phyloP scores from a whole-genome alignment of 2,113 vertebrate species.

The Leptocoma aspasia region DNA sequence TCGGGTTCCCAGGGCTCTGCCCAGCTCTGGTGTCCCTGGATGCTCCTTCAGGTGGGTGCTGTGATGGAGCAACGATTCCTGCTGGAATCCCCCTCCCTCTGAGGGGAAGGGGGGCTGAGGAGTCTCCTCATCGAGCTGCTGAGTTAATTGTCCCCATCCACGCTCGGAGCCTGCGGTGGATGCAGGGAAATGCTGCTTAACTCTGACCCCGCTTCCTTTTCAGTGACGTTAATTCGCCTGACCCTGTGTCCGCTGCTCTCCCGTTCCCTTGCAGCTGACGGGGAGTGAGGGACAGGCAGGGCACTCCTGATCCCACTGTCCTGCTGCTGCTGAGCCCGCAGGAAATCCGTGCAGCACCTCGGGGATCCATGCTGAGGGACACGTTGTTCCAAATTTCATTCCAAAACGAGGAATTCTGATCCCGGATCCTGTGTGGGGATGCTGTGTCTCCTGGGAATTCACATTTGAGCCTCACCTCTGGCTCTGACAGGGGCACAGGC shows the following conservation, averaged over 20 bases:
- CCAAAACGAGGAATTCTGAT: background rate
- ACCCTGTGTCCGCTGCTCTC: background rate
- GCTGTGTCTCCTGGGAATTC: background rate
- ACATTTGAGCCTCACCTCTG: background rate
- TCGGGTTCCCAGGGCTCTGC: background rate
- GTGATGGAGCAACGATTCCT: background rate
- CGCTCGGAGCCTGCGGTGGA: background rate
- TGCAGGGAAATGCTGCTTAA: background rate
- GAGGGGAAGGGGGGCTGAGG: background rate
- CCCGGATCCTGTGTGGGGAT: accelerated
- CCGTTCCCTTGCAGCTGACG: background rate
- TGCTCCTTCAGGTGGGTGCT: background rate
- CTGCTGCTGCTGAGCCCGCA: accelerated
- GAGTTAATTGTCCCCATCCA: background rate
- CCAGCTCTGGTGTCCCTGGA: accelerated
- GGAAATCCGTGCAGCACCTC: accelerated
- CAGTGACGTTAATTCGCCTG: background rate
- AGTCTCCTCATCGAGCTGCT: background rate
- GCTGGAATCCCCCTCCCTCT: background rate
- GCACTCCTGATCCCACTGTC: background rate
- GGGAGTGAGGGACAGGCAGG: background rate
- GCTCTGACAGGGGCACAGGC: background rate
- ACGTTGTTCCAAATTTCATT: accelerated
- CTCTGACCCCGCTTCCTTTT: background rate
- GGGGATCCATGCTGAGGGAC: accelerated